A percentile compares a stretch with the other conserved stretches of the same genome.
Evolutionary conservation across 2,113 vertebrate genomes (phyloP).

Genomic region (Neotragus moschatus): DNA sequence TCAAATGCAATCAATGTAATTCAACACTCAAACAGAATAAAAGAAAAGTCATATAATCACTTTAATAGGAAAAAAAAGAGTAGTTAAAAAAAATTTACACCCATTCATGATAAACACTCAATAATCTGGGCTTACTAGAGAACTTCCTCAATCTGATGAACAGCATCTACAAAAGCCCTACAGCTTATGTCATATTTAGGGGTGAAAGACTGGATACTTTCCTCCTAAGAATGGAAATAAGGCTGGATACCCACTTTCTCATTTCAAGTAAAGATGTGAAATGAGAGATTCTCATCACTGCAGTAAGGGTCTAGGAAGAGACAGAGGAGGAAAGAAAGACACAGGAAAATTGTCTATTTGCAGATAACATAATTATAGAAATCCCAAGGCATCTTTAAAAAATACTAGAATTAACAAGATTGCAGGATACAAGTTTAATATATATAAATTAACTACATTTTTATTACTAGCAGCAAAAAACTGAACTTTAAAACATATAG

Average conservation of each 20-base stretch:
- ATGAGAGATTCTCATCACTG: neutral
- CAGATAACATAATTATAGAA: neutral
- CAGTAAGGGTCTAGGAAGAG: neutral
- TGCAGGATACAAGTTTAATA: neutral
- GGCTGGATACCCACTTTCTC: neutral
- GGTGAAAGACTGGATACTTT: neutral
- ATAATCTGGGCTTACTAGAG: neutral
- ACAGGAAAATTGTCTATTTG: neutral
- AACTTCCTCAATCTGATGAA: neutral
- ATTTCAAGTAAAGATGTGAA: neutral
- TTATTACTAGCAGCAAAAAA: conserved; percentile 6
- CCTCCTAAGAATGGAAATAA: neutral
- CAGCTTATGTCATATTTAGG: neutral
- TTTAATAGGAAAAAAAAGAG: neutral
- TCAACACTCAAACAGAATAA: neutral
- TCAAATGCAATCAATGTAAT: neutral
- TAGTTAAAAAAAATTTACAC: neutral
- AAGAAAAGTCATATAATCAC: neutral
- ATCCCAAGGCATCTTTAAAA: neutral
- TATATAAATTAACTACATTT: neutral
- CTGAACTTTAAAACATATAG: neutral
- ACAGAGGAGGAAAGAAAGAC: neutral
- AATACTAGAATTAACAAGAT: neutral
- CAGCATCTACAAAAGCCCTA: neutral
- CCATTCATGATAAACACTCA: neutral